phyloP scores from a whole-genome alignment of 2,888 invertebrate genomes.

The Alloscopus bannaensis region DNA sequence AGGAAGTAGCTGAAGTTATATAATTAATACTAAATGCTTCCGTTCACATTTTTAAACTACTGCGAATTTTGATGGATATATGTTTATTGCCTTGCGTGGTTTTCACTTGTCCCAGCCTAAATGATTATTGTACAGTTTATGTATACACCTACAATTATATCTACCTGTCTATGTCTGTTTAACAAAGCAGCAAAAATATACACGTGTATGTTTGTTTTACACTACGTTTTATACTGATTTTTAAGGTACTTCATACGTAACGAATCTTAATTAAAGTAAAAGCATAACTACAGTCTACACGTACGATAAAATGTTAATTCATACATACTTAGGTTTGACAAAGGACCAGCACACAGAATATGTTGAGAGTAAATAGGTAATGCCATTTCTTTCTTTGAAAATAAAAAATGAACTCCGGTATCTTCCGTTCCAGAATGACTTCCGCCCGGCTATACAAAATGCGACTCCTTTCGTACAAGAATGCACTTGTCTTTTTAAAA shows the following conservation, averaged over 20 bases:
- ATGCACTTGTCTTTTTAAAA: slow-evolving; percentile 1
- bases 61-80: too few species aligned
- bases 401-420: slow-evolving; percentile 41
- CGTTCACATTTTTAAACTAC: too few species aligned
- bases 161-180: too few species aligned
- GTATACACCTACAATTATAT: slow-evolving; percentile 6
- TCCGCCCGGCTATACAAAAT: slow-evolving; percentile 45
- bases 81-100: too few species aligned
- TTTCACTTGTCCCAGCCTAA: slow-evolving; percentile 32
- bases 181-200: neutral
- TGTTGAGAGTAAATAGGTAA: slow-evolving; percentile 60
- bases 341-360: slow-evolving; percentile 69
- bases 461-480: slow-evolving; percentile 1
- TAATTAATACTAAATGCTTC: too few species aligned
- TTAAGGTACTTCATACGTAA: slow-evolving; percentile 40
- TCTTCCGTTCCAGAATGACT: slow-evolving; percentile 55
- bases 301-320: slow-evolving; percentile 2
- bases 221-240: slow-evolving; percentile 23
- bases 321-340: slow-evolving; percentile 68
- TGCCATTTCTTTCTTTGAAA: slow-evolving; percentile 20
- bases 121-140: neutral
- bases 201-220: too few species aligned
- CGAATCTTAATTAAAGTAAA: slow-evolving; percentile 8
- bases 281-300: neutral
- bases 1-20: too few species aligned